Evolutionary conservation across 2,797 vertebrate genomes (phyloP).

Genomic region (Sebastes variabilis): DNA sequence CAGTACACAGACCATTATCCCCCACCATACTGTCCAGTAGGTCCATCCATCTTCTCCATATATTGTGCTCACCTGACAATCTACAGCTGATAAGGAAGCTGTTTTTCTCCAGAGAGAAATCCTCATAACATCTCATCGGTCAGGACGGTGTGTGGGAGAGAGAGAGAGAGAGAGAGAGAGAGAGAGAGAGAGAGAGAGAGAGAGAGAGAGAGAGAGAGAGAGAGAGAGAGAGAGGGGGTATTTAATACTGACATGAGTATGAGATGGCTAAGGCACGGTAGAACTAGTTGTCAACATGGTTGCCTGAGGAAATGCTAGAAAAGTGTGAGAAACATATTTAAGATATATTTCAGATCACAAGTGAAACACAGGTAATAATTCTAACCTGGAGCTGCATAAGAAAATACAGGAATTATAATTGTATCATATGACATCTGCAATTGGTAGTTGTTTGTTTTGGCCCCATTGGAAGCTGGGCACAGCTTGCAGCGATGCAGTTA

Average conservation of each 20-base stretch:
- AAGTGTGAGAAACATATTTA: not conserved
- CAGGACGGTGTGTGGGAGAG: slow-evolving; percentile 39
- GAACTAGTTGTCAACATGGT: not conserved
- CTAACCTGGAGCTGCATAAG: not conserved
- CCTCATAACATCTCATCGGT: slow-evolving; percentile 52
- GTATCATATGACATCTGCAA: not conserved
- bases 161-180: not conserved
- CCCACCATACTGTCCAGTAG: not conserved
- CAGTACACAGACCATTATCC: not conserved
- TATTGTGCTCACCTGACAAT: slow-evolving; percentile 42
- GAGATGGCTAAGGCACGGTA: not conserved
- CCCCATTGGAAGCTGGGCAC: not conserved
- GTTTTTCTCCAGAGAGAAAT: slow-evolving; percentile 55
- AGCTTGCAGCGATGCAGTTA: not conserved
- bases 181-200: not conserved
- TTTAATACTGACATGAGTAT: not conserved
- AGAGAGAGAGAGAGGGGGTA: not conserved
- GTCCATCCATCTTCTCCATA: slow-evolving; percentile 30
- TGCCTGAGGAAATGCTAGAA: not conserved
- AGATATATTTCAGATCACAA: not conserved
- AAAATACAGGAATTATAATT: not conserved
- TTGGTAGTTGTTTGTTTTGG: not conserved
- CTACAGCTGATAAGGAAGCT: slow-evolving; percentile 59
- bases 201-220: not conserved
- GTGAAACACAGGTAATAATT: not conserved